Evolutionary conservation across 2,888 invertebrate genomes (phyloP).

Genomic region (Teleogryllus oceanicus): DNA sequence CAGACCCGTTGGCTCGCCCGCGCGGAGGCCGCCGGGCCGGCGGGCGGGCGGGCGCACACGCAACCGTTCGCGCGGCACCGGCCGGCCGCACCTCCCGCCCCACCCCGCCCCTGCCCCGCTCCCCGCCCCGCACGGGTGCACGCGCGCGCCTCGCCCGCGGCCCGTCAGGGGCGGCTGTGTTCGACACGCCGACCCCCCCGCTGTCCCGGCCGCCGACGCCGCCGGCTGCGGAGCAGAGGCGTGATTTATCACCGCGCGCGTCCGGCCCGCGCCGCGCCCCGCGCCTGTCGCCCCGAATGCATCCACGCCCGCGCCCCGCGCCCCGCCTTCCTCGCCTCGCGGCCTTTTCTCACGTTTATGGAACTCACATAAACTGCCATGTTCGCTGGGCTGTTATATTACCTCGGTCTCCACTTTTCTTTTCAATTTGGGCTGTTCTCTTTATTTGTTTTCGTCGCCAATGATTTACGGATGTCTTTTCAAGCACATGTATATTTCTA

Average conservation of each 20-base stretch:
- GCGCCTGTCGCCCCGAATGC: not conserved
- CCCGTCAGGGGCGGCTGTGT: conserved; percentile 1
- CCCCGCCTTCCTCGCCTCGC: no score
- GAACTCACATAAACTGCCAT: no score
- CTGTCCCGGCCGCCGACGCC: not conserved
- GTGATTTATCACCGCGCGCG: not conserved
- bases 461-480: no score
- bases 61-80: not conserved
- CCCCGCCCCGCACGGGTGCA: no score
- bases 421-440: no score
- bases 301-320: no score
- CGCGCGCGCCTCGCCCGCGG: not conserved
- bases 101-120: not conserved
- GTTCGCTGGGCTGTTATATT: no score
- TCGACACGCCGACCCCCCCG: not conserved
- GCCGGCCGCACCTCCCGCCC: not conserved
- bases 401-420: no score
- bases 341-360: no score
- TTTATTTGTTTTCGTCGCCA: no score
- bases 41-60: not conserved
- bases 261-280: not conserved
- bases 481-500: no score
- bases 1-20: not conserved
- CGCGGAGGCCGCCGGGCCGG: not conserved
- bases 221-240: not conserved